These are phyloP conservation scores for Temnopleurus reevesii DNA, from an alignment of 53 echinoderm and acorn worm genomes.

Conservation along the genomic window DNA sequence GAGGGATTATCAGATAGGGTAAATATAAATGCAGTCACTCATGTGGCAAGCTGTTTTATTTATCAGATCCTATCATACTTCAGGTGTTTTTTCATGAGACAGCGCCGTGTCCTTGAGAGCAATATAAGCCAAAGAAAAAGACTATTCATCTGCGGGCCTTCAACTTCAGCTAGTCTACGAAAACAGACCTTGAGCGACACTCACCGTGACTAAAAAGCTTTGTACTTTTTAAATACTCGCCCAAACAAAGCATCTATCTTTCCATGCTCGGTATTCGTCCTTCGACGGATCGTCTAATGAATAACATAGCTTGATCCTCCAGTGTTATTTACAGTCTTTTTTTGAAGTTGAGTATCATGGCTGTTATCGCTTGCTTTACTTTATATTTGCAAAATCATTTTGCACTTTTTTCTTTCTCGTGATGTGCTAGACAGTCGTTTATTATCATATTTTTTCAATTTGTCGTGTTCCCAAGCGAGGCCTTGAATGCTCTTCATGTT, in stretches of 20 bases:
- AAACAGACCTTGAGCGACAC: slow-evolving; percentile 20
- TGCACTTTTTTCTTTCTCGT: background rate
- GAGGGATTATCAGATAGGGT: background rate
- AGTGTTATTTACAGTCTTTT: background rate
- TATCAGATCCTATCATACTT: slow-evolving; percentile 20
- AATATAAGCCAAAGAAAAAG: background rate
- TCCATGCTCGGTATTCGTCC: background rate
- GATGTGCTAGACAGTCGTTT: background rate
- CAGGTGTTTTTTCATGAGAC: slow-evolving; percentile 25
- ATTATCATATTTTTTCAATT: background rate
- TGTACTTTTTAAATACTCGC: background rate
- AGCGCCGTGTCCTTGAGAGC: background rate
- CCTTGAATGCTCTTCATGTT: background rate
- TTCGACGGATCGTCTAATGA: background rate
- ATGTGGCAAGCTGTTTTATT: slow-evolving; percentile 37
- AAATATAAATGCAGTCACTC: slow-evolving; percentile 1
- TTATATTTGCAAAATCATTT: background rate
- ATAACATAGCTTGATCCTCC: background rate
- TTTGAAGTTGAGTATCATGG: background rate
- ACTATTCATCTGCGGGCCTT: slow-evolving; percentile 25
- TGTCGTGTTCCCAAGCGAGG: background rate
- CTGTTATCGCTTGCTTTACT: background rate
- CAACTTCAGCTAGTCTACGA: slow-evolving; percentile 16
- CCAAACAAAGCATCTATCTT: background rate
- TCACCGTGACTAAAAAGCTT: background rate